These are phyloP conservation scores for Denticeps clupeoides DNA, from an alignment of 2,797 vertebrate genomes.

Conservation along the genomic window DNA sequence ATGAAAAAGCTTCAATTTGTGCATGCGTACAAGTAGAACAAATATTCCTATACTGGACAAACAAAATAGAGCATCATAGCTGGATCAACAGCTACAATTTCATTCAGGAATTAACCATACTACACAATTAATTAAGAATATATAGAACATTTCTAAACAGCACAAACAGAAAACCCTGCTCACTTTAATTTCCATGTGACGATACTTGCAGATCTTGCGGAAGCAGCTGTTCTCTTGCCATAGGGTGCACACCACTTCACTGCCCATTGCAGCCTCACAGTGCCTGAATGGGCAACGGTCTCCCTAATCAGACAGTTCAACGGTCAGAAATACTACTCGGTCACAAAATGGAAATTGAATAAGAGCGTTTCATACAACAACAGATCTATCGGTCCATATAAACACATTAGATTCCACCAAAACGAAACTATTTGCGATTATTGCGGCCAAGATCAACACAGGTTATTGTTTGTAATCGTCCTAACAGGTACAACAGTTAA, in stretches of 20 bases:
- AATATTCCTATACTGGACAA: too few species aligned
- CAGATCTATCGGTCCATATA: neutral
- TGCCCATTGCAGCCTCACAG: slow-evolving; percentile 87
- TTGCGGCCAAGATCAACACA: neutral
- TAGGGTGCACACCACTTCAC: slow-evolving; percentile 76
- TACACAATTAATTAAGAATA: too few species aligned
- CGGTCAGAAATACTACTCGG: neutral
- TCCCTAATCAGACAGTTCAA: slow-evolving; percentile 60
- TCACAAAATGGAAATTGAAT: neutral
- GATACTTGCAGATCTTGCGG: slow-evolving; percentile 80
- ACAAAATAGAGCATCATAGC: too few species aligned
- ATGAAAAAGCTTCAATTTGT: neutral
- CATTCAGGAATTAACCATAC: neutral
- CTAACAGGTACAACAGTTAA: neutral
- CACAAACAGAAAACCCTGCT: slow-evolving; percentile 24
- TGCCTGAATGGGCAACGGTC: slow-evolving; percentile 85
- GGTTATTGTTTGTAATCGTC: neutral
- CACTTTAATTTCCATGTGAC: slow-evolving; percentile 93
- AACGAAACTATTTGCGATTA: too few species aligned
- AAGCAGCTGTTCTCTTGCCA: slow-evolving; percentile 90
- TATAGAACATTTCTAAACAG: neutral
- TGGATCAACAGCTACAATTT: too few species aligned
- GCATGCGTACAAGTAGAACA: too few species aligned
- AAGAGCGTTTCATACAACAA: neutral
- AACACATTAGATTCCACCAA: too few species aligned